phyloP scores from a whole-genome alignment of 2,113 vertebrate species.

The Oryzias woworae region DNA sequence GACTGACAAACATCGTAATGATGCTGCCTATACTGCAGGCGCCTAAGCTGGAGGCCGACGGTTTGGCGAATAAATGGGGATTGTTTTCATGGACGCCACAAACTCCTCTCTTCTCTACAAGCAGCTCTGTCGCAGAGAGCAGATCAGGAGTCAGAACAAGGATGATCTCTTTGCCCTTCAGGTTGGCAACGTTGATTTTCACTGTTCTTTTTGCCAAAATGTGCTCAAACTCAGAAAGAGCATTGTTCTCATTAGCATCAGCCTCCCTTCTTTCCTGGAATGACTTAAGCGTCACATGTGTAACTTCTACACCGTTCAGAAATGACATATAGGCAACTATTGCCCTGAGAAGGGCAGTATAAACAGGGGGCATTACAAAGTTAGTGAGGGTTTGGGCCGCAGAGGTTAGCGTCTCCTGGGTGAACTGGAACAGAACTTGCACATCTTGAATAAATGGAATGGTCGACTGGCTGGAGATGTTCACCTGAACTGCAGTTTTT shows the following conservation, averaged over 20 bases:
- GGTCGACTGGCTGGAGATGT: background rate
- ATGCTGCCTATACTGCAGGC: background rate
- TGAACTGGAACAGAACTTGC: conserved; percentile 26
- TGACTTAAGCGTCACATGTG: conserved; percentile 16
- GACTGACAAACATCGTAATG: background rate
- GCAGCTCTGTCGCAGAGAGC: conserved; percentile 17
- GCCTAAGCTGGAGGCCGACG: background rate
- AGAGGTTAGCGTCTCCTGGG: background rate
- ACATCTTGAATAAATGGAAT: conserved; percentile 41
- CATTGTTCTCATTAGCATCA: background rate
- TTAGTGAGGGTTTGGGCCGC: conserved; percentile 27
- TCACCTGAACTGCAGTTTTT: accelerated
- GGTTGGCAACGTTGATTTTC: conserved; percentile 12
- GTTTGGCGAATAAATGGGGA: conserved; percentile 44
- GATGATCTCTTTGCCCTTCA: conserved; percentile 2
- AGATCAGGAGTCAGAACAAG: conserved; percentile 27
- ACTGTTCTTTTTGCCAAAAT: conserved; percentile 23
- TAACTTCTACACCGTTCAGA: conserved; percentile 38
- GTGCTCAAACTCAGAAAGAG: conserved; percentile 22
- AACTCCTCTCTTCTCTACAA: conserved; percentile 36
- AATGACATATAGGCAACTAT: conserved; percentile 11
- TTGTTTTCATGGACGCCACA: conserved; percentile 31
- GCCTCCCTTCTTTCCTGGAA: conserved; percentile 20
- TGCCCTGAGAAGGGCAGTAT: conserved; percentile 33
- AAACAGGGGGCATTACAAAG: conserved; percentile 26